Conservation (phyloP, 2,797 vertebrate species). For the Synaphobranchus kaupii region DNA sequence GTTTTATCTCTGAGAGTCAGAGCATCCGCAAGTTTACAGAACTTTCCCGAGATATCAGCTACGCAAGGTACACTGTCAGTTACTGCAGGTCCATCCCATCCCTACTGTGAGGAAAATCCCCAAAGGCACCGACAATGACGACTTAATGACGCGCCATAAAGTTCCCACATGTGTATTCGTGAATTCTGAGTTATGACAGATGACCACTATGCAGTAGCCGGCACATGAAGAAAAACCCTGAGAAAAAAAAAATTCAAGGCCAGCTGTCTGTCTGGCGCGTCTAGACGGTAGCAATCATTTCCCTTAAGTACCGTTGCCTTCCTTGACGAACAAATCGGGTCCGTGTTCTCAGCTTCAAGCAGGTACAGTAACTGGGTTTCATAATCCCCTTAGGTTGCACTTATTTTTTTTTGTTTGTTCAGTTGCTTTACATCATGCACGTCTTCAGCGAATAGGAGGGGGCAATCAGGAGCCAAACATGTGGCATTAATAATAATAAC, state of each 20-base stretch:
- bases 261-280: slow-evolving; percentile 22
- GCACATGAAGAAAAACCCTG: slow-evolving; percentile 34
- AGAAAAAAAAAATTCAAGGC: slow-evolving; percentile 32
- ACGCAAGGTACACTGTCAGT: slow-evolving; percentile 16
- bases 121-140: slow-evolving; percentile 37
- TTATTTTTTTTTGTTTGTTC: slow-evolving; percentile 28
- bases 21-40: slow-evolving; percentile 26
- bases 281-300: slow-evolving; percentile 34
- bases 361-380: slow-evolving; percentile 10
- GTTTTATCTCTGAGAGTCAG: not conserved
- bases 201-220: slow-evolving; percentile 2
- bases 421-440: slow-evolving; percentile 24
- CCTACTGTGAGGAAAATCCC: slow-evolving; percentile 29
- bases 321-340: slow-evolving; percentile 10
- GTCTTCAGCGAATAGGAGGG: slow-evolving; percentile 17
- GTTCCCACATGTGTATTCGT: slow-evolving; percentile 40
- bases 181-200: slow-evolving; percentile 26
- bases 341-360: not conserved
- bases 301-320: slow-evolving; percentile 12
- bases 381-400: not conserved
- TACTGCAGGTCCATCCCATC: slow-evolving; percentile 34
- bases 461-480: slow-evolving; percentile 42
- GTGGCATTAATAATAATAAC: slow-evolving; percentile 50
- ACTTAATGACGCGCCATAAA: slow-evolving; percentile 33
- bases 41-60: slow-evolving; percentile 28